Percentiles rank a stretch among this genome's conserved stretches.
These are phyloP conservation scores for Ephydatia muelleri DNA, from an alignment of 37 sponge, comb jelly and placozoan genomes.

Conservation along the genomic window DNA sequence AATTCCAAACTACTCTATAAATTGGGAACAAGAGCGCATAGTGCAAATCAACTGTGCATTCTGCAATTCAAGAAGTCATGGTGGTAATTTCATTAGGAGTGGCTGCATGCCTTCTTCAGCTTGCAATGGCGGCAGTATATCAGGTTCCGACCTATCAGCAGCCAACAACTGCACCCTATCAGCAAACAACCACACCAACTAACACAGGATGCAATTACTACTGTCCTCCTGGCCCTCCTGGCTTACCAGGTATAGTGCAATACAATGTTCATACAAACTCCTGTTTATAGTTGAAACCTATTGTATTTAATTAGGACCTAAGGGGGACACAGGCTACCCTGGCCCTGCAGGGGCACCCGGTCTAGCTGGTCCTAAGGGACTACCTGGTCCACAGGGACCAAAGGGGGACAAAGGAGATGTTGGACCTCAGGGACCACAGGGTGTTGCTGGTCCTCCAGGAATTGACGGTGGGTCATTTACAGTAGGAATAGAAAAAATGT, in stretches of 20 bases:
- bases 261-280: neutral
- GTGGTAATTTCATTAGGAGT: neutral
- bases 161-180: neutral
- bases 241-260: neutral
- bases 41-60: too few species aligned
- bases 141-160: neutral
- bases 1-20: too few species aligned
- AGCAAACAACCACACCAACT: neutral
- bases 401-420: constrained; percentile 34
- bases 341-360: neutral
- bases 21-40: too few species aligned
- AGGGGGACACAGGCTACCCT: neutral
- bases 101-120: neutral
- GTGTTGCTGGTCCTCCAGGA: constrained; percentile 25
- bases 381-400: constrained; percentile 52
- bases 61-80: too few species aligned
- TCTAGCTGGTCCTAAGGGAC: constrained; percentile 39
- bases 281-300: neutral
- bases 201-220: neutral
- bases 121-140: neutral
- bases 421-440: constrained; percentile 41
- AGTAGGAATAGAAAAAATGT: too few species aligned
- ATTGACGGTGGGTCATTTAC: neutral
- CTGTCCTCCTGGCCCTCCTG: neutral
- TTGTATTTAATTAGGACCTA: neutral